Evolutionary conservation across 2,888 invertebrate species (phyloP), one percentile per base, ranked within the genome.

Genomic region (Anodontia alba): DNA sequence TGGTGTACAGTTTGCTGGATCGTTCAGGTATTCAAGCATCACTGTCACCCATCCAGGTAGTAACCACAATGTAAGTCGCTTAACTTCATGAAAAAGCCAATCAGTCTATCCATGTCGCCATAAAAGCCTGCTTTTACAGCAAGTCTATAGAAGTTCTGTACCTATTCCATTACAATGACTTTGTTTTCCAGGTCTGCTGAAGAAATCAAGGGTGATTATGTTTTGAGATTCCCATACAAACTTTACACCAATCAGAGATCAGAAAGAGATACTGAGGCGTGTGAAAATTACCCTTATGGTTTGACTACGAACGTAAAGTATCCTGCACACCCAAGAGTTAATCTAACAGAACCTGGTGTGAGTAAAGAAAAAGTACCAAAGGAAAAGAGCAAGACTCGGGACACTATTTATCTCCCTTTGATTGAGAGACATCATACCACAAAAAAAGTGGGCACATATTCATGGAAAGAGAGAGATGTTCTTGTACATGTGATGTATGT

Each of bases 401-500:
- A 80, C 36, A 57, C 71, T 17, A 70, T 80, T 38, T 38, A 71
- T 1, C 79, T 87, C 26, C 91, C 89, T 8, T 69, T 90, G 1
- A 76, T 89, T 10, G 83, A 88, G n/a, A 67, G 88, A 0, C 81
- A 85, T 43, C 85, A 89, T 73, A 75, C 86, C 12, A 77, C 87
- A 8, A 79, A 87, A 67, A 76, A 83, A 43, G 78, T 89, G 31
- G 82, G 83, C 7, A 33, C 57, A 23, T 87, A 79, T 62, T 87
- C 75, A 66, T 83, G 68, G 54, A 69, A 81, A 26, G 68, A 87
- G 23, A 73, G 87, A 51, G 71, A 78, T 49, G 82, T 88, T 15
- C 70, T 78, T 1, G 42, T 90, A 33, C 90, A 88, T 70, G 83
- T 88, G 31, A 84, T 88, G 17, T 80, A 90, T n/a, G 86, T 94